phyloP scores from a whole-genome alignment of 2,797 vertebrate species.

The Caiman crocodilus region DNA sequence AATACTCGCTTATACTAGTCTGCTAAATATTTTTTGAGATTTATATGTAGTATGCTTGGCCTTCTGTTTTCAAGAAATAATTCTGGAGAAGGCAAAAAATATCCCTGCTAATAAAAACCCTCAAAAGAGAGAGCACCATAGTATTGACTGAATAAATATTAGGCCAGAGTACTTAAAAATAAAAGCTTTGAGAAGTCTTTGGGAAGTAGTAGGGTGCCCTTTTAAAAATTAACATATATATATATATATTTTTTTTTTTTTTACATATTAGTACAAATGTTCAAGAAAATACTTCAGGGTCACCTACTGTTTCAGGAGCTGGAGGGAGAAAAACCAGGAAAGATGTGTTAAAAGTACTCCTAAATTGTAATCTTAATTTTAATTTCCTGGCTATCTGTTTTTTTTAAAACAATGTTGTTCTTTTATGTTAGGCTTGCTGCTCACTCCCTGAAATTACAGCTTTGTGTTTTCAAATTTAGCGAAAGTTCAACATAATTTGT shows the following conservation, averaged over 20 bases:
- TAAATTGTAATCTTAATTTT: not conserved
- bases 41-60: not conserved
- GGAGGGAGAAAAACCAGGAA: not conserved
- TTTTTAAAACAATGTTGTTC: not conserved
- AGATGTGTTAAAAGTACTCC: not conserved
- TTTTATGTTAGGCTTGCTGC: not conserved
- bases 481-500: not conserved
- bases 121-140: fast-evolving
- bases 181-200: not conserved
- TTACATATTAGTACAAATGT: not conserved
- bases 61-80: not conserved
- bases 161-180: not conserved
- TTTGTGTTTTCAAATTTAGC: slow-evolving; percentile 4
- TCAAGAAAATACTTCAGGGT: not conserved
- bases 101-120: not conserved
- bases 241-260: no score
- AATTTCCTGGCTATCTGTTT: not conserved
- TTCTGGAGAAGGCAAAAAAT: not conserved
- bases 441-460: not conserved
- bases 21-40: not conserved
- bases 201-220: not conserved
- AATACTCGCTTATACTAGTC: not conserved
- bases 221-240: not conserved
- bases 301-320: not conserved
- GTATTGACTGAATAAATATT: not conserved